Conservation (phyloP, 1,140 invertebrate species). For the Drosophila chauvacae region DNA sequence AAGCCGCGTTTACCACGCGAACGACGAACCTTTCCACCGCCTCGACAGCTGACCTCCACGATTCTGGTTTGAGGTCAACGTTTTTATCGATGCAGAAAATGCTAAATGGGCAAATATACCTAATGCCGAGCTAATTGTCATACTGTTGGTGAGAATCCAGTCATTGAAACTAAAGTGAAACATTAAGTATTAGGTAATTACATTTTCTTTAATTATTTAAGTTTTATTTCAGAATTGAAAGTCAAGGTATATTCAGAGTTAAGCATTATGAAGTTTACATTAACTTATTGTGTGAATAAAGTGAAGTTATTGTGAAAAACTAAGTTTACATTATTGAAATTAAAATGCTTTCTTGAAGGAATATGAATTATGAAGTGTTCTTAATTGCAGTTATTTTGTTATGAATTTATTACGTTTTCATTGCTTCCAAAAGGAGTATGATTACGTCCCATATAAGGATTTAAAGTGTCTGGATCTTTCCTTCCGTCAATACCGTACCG, state of each 20-base stretch:
- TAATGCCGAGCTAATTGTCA: not conserved
- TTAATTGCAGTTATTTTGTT: not conserved
- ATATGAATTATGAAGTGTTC: too few species aligned
- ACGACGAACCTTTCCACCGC: slow-evolving; percentile 43
- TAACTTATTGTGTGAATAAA: not conserved
- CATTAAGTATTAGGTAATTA: not conserved
- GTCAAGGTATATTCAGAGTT: not conserved
- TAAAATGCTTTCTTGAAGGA: not conserved
- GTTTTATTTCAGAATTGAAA: not conserved
- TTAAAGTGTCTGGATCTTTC: not conserved
- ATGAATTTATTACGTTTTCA: too few species aligned
- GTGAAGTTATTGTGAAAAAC: not conserved
- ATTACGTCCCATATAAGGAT: not conserved
- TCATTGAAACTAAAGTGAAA: not conserved
- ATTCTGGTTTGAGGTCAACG: slow-evolving; percentile 72
- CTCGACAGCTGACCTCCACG: slow-evolving; percentile 56
- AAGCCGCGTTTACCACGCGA: slow-evolving; percentile 36
- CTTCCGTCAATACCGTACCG: not conserved
- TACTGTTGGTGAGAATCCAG: not conserved
- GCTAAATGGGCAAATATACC: slow-evolving; percentile 10
- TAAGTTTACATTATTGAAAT: not conserved
- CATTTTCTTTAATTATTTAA: not conserved
- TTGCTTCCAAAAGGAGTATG: too few species aligned
- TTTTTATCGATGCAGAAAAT: slow-evolving; percentile 72
- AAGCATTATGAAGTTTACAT: not conserved